A percentile compares a stretch with the other conserved stretches of the same genome.
These are phyloP conservation scores for Drosophila cracens DNA, from an alignment of 2,888 invertebrate species.

Conservation along the genomic window DNA sequence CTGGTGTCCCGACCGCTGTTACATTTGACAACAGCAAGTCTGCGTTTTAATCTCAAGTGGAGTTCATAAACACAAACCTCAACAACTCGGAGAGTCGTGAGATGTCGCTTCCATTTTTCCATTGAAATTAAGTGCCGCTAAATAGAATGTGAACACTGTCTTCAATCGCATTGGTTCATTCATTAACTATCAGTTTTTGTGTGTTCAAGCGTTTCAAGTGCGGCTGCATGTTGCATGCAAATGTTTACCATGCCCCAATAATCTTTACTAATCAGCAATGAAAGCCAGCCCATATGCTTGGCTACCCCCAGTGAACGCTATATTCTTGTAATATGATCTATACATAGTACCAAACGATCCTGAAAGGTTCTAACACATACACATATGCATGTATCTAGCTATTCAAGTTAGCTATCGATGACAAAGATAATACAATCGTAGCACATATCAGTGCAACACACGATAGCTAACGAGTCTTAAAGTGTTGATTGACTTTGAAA, in stretches of 20 bases:
- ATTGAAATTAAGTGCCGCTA: conserved; percentile 53
- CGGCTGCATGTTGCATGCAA: conserved; percentile 35
- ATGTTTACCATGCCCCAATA: conserved; percentile 67
- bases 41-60: conserved; percentile 70
- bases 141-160: conserved; percentile 49
- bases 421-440: conserved; percentile 6
- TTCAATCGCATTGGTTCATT: conserved; percentile 42
- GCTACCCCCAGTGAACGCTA: not conserved
- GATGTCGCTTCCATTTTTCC: conserved; percentile 16
- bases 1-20: conserved; percentile 64
- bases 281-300: conserved; percentile 44
- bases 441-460: conserved; percentile 23
- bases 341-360: conserved; percentile 3
- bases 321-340: conserved; percentile 37
- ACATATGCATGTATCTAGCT: not conserved
- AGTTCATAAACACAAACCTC: conserved; percentile 59
- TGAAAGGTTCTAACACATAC: not conserved
- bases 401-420: conserved; percentile 3
- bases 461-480: conserved; percentile 50
- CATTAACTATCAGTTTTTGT: conserved; percentile 44
- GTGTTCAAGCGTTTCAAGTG: conserved; percentile 60
- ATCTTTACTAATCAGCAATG: conserved; percentile 74
- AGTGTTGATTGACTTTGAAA: conserved; percentile 46
- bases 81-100: conserved; percentile 31
- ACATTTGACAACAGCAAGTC: conserved; percentile 63